Conservation (phyloP, 1,140 invertebrate genomes). For the Lordiphosa clarofinis region DNA sequence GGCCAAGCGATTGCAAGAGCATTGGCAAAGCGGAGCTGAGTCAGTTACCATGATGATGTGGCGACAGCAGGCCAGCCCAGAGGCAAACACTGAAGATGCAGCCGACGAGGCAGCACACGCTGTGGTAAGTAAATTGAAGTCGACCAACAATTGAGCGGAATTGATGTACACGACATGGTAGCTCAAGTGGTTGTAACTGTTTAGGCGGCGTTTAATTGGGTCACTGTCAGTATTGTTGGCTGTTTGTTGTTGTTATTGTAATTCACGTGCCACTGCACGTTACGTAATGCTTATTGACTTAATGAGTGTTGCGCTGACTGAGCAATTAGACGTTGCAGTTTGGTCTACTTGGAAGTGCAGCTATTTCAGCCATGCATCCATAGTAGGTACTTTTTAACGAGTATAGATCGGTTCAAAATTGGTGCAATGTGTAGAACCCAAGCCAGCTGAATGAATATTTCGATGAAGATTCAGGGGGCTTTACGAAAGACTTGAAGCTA, state of each 20-base stretch:
- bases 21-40: slow-evolving; percentile 72
- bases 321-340: slow-evolving; percentile 33
- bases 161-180: slow-evolving; percentile 1
- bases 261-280: slow-evolving; percentile 31
- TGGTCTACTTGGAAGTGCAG: slow-evolving; percentile 20
- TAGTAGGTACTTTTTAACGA: not conserved
- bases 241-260: slow-evolving; percentile 5
- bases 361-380: not conserved
- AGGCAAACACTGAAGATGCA: slow-evolving; percentile 30
- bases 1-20: slow-evolving; percentile 65
- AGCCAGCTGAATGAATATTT: no score
- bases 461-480: no score
- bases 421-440: no score
- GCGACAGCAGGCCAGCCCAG: slow-evolving; percentile 47
- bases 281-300: slow-evolving; percentile 42
- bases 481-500: no score
- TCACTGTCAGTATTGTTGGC: slow-evolving; percentile 26
- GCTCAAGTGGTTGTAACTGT: slow-evolving; percentile 8
- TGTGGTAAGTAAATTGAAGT: slow-evolving; percentile 45
- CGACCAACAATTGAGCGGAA: not conserved
- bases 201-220: slow-evolving; percentile 35
- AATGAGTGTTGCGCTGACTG: slow-evolving; percentile 23
- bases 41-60: slow-evolving; percentile 70
- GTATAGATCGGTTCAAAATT: no score
- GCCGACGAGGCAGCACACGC: slow-evolving; percentile 50